Evolutionary conservation across 2,113 vertebrate genomes (phyloP), one percentile per base, ranked within the genome.

Genomic region (Microcebus griseorufus): DNA sequence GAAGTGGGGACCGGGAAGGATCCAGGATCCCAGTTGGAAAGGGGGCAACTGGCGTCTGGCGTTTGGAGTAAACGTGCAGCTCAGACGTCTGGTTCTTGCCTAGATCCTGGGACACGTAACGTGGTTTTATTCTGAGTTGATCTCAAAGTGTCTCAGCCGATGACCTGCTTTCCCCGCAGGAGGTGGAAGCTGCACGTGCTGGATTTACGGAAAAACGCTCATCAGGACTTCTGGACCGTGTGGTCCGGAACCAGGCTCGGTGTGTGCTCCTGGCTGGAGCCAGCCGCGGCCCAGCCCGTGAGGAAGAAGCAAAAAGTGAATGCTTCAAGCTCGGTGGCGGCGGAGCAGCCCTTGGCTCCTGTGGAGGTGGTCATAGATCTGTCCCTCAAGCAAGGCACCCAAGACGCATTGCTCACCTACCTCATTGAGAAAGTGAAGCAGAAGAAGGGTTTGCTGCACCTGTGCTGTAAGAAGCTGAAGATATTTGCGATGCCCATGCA

Each of bases 141-240:
- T 14, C 17, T 55, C 65, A 25, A 11, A 11, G 10, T 13, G 4
- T 51, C 39, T 79, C 7, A 0, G 42, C 2, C 2, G 13, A 9
- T 53, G 20, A 32, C 32, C 39, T 6, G 0, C 48, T 72, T 88
- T 48, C 34, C 45, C 37, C 0, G 1, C 27, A 97, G 95, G 64
- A 82, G 81, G 17, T 93, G 94, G 92, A 96, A 95, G 62, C 92
- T 97, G 9, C 80, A 93, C n/a, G 70, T 95, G 32, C 89, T 97
- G 5, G 96, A 95, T 25, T 91, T 97, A 55, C 80, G 53, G 27
- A 55, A 23, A 27, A 75, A 93, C 1, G 65, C 13, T 17, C 92
- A 88, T 62, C 88, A 90, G 65, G 72, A 94, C 37, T 97, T 97
- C 58, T 95, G 95, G 89, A 23, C 20, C 0, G 1, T 84, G 6